Percentiles rank a stretch among this genome's conserved stretches.
Conservation (phyloP, 2,888 invertebrate species). For the Meteorus cinctellus region DNA sequence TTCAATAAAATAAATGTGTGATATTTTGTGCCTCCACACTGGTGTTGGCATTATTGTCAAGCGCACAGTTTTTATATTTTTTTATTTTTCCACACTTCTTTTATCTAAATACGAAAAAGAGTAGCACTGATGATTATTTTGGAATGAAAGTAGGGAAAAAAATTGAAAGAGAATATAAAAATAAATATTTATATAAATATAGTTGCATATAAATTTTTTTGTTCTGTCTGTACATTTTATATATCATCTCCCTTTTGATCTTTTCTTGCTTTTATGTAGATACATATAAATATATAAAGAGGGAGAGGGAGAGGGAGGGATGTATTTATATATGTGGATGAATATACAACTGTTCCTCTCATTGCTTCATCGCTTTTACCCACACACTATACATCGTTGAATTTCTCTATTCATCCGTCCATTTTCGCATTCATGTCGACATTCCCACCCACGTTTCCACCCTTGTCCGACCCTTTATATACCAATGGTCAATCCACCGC, state of each 20-base stretch:
- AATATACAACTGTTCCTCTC: background rate
- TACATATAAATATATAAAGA: conserved; percentile 5
- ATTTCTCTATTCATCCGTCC: conserved; percentile 41
- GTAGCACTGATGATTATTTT: background rate
- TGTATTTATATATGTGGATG: background rate
- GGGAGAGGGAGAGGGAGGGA: no score
- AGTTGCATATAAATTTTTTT: background rate
- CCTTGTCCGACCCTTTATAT: conserved; percentile 12
- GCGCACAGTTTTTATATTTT: background rate
- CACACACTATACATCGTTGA: conserved; percentile 17
- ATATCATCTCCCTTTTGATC: background rate
- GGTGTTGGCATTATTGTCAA: background rate
- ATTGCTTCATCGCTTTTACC: conserved; percentile 24
- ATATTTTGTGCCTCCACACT: background rate
- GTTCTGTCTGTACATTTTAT: background rate
- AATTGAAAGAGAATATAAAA: background rate
- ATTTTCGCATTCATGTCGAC: conserved; percentile 42
- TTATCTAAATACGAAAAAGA: background rate
- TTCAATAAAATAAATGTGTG: background rate
- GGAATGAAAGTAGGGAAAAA: conserved; percentile 20
- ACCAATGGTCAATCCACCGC: conserved; percentile 35
- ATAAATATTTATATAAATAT: background rate
- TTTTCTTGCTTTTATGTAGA: background rate
- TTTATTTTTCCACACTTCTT: background rate
- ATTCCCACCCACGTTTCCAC: conserved; percentile 41